Base-by-base conservation (phyloP, 2,888 invertebrate genomes). In the Lymantria dispar region DNA sequence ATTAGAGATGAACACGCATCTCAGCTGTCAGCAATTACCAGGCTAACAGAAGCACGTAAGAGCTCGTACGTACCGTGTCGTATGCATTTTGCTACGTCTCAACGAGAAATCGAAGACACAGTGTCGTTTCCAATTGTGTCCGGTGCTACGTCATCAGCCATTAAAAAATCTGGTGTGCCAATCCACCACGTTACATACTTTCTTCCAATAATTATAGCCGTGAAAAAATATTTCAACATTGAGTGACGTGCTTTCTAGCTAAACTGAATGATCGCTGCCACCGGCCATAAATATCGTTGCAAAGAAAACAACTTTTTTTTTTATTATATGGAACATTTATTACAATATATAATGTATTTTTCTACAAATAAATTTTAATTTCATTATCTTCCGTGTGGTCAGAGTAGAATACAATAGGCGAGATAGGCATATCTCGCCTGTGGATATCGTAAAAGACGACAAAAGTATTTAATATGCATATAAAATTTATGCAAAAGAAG, bases 81-180 rank as follows among this genome's bases (percentile, higher is more conserved):
- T 43, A 40, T 39, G 13, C 39, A 15, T 43, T 51, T 45, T 40
- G 48, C 42, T 52, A 31, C 40, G 48, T 48, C 47, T 36, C 45
- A 12, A 37, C 42, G 48, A 45, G 48, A 52, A 52, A 52, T 52
- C 48, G 47, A 47, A 49, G 30, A 45, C 14, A 14, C 7, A 31
- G 38, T 43, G 36, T 44, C 37, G 33, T 50, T 43, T 43, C 37
- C 8, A 48, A 42, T 52, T 42, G 15, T 43, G 43, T 49, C 43
- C 43, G 37, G 40, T 37, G 13, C n/a, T 39, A 40, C 50, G 47
- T 43, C 41, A 44, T 31, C 39, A 13, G 11, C 45, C 47, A 48
- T 56, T 62, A 68, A 68, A 68, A 58, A 66, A 56, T 56, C 52
- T 38, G 58, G 58, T 60, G 58, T 42, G 43, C 12, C 13, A 50